Conservation (phyloP, 2,113 vertebrate genomes). For the Alouatta palliata region DNA sequence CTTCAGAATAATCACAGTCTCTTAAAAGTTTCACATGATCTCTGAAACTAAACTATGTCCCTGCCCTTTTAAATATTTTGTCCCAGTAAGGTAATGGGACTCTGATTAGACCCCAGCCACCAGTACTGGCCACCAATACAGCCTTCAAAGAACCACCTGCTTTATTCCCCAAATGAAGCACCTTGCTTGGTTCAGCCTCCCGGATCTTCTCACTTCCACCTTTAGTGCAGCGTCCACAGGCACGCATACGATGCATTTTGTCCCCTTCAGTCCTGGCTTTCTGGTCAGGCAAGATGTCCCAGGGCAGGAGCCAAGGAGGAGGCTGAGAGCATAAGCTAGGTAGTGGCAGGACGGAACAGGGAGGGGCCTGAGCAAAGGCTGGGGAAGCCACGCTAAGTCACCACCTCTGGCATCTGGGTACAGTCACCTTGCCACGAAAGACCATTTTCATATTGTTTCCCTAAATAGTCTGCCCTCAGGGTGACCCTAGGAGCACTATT, state of each 20-base stretch:
- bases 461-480: conserved; percentile 45
- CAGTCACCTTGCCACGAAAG: background rate
- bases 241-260: background rate
- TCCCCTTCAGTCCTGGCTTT: conserved; percentile 32
- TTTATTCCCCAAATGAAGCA: conserved; percentile 66
- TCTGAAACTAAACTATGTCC: background rate
- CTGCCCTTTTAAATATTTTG: background rate
- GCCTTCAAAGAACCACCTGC: conserved; percentile 51
- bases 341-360: conserved; percentile 31
- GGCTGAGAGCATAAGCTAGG: background rate
- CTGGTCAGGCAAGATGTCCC: conserved; percentile 60
- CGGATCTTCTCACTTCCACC: conserved; percentile 38
- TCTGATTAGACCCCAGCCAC: conserved; percentile 28
- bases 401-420: conserved; percentile 36
- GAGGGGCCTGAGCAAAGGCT: conserved; percentile 40
- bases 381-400: conserved; percentile 45
- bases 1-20: conserved; percentile 12
- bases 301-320: conserved; percentile 43
- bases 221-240: background rate
- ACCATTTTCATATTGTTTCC: conserved; percentile 40
- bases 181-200: conserved; percentile 6
- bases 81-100: background rate
- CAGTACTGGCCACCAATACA: conserved; percentile 7
- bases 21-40: background rate
- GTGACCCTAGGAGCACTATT: background rate